Evolutionary conservation across 2,888 invertebrate species (phyloP), one percentile per base, ranked within the genome.

Genomic region (Allygus modestus): DNA sequence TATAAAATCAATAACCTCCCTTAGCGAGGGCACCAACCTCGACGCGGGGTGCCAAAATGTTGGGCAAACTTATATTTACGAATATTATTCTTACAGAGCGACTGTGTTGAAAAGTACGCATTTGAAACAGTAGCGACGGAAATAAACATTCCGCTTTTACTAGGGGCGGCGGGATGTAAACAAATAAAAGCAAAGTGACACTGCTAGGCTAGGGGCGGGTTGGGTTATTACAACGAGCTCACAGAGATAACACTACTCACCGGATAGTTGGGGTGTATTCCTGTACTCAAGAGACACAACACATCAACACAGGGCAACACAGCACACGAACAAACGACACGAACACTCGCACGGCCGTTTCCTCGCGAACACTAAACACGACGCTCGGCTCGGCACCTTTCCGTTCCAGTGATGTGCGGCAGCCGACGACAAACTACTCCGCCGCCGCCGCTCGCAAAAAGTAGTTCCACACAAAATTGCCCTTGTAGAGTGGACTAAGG

Each of bases 1-100:
- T 54, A 73, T 82, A 84, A 84, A 84, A 84, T 84, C 84, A 84
- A 84, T 84, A 84, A 73, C 84, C 81, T 71, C 81, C 84, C 82
- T 75, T 33, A 82, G 73, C 43, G 51, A 75, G 83, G 75, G 58
- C 83, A 83, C 83, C 73, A 73, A 83, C 83, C 69, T 41, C 65
- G 11, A 28, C 61, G 61, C 61, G 61, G 31, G 17, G 37, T 41
- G 43, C 61, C 61, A 69, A 82, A 65, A 69, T 33, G 17, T 69
- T 9, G n/a, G 31, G 33, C 33, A 17, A 33, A 65, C 23, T 2
- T 28, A 33, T 26, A 58, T 23, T 17, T 58, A 31, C 31, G 15
- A 15, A 28, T 31, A 31, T 65, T 17, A 28, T 4, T 12, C 20
- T 65, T 20, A 12, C 15, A 4, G 28, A 28, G 17, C 23, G 7